These are phyloP conservation scores for Microplitis demolitor DNA, from an alignment of 1,140 invertebrate species.

Conservation along the genomic window DNA sequence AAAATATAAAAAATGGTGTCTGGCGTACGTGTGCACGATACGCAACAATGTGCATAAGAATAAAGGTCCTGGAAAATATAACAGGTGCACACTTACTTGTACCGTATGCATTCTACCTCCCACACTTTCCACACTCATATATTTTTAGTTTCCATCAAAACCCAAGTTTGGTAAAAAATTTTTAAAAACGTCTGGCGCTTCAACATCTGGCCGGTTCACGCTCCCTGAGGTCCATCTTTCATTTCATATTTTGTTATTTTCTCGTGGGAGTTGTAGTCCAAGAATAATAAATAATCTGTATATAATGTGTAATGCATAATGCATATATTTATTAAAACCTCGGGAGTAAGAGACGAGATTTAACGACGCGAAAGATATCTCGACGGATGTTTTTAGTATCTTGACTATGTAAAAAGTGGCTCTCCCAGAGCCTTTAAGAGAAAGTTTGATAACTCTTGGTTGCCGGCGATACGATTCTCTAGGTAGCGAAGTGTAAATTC, in stretches of 20 bases:
- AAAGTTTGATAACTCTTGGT: no score
- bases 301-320: background rate
- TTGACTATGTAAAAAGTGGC: no score
- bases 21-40: background rate
- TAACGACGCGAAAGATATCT: no score
- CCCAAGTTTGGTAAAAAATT: background rate
- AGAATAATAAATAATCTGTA: no score
- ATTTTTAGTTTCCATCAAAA: background rate
- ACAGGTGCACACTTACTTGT: background rate
- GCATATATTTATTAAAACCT: no score
- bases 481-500: no score
- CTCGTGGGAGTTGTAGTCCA: background rate
- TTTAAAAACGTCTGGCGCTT: no score
- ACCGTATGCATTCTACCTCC: background rate
- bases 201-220: no score
- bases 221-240: background rate
- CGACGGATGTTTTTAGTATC: no score
- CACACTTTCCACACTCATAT: background rate
- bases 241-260: background rate
- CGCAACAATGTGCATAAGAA: constrained; percentile 7
- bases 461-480: no score
- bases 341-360: no score
- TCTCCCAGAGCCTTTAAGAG: no score
- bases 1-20: background rate
- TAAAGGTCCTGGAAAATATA: background rate